Base-by-base conservation (phyloP, 2,797 vertebrate species). In the Crax fasciolata region DNA sequence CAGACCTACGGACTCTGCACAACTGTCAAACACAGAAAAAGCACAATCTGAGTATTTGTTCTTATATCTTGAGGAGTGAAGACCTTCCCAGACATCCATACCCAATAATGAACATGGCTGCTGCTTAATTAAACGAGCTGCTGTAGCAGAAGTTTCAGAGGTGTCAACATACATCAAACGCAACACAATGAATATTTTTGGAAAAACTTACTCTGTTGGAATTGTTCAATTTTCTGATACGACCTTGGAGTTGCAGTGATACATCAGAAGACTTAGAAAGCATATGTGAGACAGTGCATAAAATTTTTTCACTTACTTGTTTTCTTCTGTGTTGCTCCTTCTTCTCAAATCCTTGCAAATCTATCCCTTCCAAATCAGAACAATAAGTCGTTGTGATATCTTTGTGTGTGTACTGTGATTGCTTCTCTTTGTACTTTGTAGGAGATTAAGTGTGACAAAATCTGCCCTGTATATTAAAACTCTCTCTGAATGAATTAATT, bases 131-230 rank as follows among this genome's bases (percentile, higher is more conserved):
- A 79, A 30, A 85, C 25, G 25, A 67, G 23, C 54, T 52, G 23
- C 58, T 75, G 15, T 52, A 87, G 27, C 24, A 72, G 44, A 92
- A 68, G 58, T 73, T 90, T 82, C 32, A 63, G 25, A 73, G 44
- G 24, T 70, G 41, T 35, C 49, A 44, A 27, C 9, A 30, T 21
- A 30, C 23, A 72, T 35, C 82, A 44, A 90, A 39, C 30, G 9
- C 8, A 63, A n/a, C 10, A 35, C 15, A 68, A n/a, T 57, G 6
- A 11, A 55, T 39, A 7, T 51, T 87, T 48, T 8, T 3, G 10
- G 12, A 28, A 30, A 61, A 28, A 71, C 25, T 2, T 59, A 19
- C 4, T 52, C 46, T 72, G n/a, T 48, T 59, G 51, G 27, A 84
- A 67, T 62, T 48, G 21, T 72, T 83, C 11, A 2, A 15, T 80